These are phyloP conservation scores for Trididemnum nubilum DNA, from an alignment of 23 tunicate genomes.

Conservation along the genomic window DNA sequence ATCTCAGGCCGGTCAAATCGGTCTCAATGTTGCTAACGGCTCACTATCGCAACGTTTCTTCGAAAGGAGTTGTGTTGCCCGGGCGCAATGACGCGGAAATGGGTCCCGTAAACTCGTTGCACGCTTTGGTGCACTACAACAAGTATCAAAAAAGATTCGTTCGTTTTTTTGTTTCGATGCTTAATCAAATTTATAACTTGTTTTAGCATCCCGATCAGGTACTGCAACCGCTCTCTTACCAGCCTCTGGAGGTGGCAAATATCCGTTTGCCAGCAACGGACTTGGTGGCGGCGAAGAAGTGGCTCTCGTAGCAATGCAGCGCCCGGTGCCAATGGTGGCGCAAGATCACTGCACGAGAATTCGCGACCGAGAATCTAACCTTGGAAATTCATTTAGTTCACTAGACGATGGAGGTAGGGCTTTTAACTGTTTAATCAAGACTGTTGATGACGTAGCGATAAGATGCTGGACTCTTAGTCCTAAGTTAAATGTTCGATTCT, in stretches of 20 bases:
- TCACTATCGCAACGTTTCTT: neutral
- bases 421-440: too few species aligned
- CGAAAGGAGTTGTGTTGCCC: neutral
- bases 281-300: neutral
- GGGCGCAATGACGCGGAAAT: neutral
- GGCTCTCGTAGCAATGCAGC: neutral
- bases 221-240: constrained; percentile 18
- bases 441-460: too few species aligned
- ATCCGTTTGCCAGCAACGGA: neutral
- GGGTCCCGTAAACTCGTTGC: neutral
- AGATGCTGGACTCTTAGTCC: too few species aligned
- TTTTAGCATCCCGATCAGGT: neutral
- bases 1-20: neutral
- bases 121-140: neutral
- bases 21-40: neutral
- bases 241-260: neutral
- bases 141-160: too few species aligned
- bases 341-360: neutral
- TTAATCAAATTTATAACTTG: neutral
- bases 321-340: neutral
- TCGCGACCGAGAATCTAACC: neutral
- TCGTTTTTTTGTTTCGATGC: neutral
- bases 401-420: neutral
- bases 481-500: too few species aligned
- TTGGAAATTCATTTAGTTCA: neutral